A percentile compares a stretch with the other conserved stretches of the same genome.
Conservation (phyloP, 2,113 vertebrate species). For the Oreocharis arfaki region DNA sequence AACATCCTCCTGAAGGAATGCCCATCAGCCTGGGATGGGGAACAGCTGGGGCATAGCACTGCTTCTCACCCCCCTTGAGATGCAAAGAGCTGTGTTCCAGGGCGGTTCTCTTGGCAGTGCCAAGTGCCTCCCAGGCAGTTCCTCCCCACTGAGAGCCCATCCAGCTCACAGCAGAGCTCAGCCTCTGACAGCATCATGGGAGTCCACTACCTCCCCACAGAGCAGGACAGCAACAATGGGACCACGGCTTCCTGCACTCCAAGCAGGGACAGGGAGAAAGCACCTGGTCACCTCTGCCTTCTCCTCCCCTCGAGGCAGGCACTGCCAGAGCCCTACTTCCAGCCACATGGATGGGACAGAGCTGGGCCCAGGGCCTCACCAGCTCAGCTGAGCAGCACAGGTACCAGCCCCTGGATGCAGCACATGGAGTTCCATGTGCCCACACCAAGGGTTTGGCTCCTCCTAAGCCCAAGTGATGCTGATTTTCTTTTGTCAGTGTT, state of each 20-base stretch:
- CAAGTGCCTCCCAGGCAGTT: neutral
- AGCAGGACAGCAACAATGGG: neutral
- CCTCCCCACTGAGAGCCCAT: neutral
- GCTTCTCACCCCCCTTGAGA: neutral
- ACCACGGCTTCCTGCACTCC: neutral
- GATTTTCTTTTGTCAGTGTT: neutral
- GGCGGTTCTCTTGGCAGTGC: neutral
- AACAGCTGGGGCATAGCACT: neutral
- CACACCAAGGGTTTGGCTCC: neutral
- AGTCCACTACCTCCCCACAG: accelerated
- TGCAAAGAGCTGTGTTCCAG: neutral
- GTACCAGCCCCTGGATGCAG: neutral
- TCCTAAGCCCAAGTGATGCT: neutral
- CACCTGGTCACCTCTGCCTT: neutral
- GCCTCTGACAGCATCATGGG: neutral
- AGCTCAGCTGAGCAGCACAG: neutral
- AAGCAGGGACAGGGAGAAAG: neutral
- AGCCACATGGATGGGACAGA: neutral
- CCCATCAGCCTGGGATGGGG: neutral
- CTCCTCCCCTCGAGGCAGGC: neutral
- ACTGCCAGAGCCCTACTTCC: neutral
- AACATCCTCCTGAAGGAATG: neutral
- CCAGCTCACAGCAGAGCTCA: neutral
- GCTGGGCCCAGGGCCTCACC: neutral
- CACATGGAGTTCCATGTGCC: neutral